These are phyloP conservation scores for Porites rus DNA, from an alignment of 92 coral and sea anemone genomes.

Conservation along the genomic window DNA sequence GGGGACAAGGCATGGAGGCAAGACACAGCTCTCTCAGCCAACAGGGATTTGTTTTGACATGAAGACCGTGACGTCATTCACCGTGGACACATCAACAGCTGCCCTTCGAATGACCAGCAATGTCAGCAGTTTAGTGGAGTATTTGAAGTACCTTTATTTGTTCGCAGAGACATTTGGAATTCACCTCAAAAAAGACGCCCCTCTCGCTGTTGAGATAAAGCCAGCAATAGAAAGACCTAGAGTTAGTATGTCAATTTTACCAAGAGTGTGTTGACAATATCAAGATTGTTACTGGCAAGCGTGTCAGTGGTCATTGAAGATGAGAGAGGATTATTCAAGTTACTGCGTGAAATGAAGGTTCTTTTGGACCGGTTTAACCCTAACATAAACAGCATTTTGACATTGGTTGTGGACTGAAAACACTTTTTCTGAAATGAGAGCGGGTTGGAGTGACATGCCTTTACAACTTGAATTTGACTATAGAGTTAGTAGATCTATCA, in stretches of 20 bases:
- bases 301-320: conserved; percentile 69
- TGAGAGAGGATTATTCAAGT: conserved; percentile 51
- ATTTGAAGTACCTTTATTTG: conserved; percentile 62
- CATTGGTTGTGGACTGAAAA: too few species aligned
- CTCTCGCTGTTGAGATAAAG: conserved; percentile 36
- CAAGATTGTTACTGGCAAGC: conserved; percentile 35
- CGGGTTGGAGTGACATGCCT: neutral
- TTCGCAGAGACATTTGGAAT: conserved; percentile 72
- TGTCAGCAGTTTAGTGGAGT: conserved; percentile 62
- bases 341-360: conserved; percentile 34
- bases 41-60: conserved; percentile 59
- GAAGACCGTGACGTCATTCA: conserved; percentile 29
- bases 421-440: too few species aligned
- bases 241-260: conserved; percentile 50
- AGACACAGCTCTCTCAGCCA: conserved; percentile 68
- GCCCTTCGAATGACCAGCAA: conserved; percentile 68
- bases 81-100: conserved; percentile 63
- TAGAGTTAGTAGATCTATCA: neutral
- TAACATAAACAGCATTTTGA: too few species aligned
- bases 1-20: conserved; percentile 73
- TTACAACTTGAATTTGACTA: neutral
- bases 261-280: conserved; percentile 65
- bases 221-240: conserved; percentile 71
- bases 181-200: conserved; percentile 53
- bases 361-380: too few species aligned